Evolutionary conservation across 1,140 invertebrate species (phyloP), one percentile per base, ranked within the genome.

Genomic region (Drosophila jambulina): DNA sequence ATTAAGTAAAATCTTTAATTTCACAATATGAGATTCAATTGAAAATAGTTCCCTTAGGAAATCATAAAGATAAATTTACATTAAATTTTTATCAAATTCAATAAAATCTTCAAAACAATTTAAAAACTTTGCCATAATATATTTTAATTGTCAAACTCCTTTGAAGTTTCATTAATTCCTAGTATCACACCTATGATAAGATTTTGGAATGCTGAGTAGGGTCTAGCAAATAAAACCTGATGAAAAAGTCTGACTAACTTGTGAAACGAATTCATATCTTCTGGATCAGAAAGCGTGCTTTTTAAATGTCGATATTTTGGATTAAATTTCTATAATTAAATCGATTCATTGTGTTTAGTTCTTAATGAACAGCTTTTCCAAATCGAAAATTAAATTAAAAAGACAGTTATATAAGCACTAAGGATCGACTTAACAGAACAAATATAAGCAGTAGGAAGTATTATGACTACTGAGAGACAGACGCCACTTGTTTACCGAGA

Each of bases 401-500:
- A 46, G 3, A 23, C 1, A 0, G 0, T 7, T 46, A 17, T 9
- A 2, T 17, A 17, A 2, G 4, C 27, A 19, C 0, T 32, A 21
- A 34, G 32, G 29, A 36, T 54, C 7, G 0, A 2, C 19, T 15
- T 17, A 54, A 8, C 13, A 21, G 7, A 23, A 54, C 1, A 23
- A 17, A 23, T 34, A 5, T 12, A 17, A 8, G 5, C 21, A 54
- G 8, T 57, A 25, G 25, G 25, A 21, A 58, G 36, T n/a, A 9
- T 3, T 4, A 9, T 29, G 0, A 5, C 3, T 15, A 23, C 13
- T 38, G 9, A 3, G n/a, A 12, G 32, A 17, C 23, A 36, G 32
- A n/a, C 34, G 25, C 34, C 21, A 4, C 36, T 61, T 62, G 32
- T 21, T 56, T 36, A 58, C 56, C 23, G 36, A 42, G 43, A 60